Conservation (phyloP, 2,888 invertebrate species). For the Alloscopus bannaensis region DNA sequence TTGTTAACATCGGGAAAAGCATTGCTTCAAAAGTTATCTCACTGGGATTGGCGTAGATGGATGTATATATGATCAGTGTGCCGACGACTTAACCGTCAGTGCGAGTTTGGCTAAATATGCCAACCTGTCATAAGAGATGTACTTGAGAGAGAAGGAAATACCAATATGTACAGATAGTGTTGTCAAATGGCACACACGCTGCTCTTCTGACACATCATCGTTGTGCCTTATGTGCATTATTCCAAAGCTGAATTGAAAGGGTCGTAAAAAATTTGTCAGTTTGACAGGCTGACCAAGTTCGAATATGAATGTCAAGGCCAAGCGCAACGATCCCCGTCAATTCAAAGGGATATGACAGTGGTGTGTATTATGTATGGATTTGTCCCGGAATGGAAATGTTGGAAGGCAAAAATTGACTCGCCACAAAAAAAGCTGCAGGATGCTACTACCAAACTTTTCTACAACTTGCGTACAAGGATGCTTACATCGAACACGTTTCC, state of each 20-base stretch:
- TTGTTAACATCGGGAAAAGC: too few relatives aligned
- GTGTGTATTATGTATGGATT: conserved; percentile 15
- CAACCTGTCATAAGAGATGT: conserved; percentile 45
- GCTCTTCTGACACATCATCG: too few relatives aligned
- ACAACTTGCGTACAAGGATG: not conserved
- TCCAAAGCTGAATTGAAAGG: conserved; percentile 42
- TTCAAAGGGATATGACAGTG: not conserved
- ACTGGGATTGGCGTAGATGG: not conserved
- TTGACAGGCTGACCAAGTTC: conserved; percentile 55
- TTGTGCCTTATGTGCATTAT: too few relatives aligned
- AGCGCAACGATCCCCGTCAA: not conserved
- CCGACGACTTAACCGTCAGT: conserved; percentile 29
- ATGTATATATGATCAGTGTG: conserved; percentile 27
- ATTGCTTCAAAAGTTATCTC: not conserved
- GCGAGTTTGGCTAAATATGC: too few relatives aligned
- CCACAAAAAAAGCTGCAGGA: not conserved
- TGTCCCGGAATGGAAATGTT: conserved; percentile 39
- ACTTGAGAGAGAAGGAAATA: conserved; percentile 23
- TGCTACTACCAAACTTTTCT: not conserved
- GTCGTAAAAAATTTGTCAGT: conserved; percentile 56
- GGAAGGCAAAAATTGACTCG: conserved; percentile 22
- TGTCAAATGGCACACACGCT: too few relatives aligned
- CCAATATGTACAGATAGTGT: too few relatives aligned
- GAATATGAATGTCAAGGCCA: conserved; percentile 57
- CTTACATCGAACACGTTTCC: not conserved